phyloP scores from a whole-genome alignment of 2,797 vertebrate species.

The Malacoraja senta region DNA sequence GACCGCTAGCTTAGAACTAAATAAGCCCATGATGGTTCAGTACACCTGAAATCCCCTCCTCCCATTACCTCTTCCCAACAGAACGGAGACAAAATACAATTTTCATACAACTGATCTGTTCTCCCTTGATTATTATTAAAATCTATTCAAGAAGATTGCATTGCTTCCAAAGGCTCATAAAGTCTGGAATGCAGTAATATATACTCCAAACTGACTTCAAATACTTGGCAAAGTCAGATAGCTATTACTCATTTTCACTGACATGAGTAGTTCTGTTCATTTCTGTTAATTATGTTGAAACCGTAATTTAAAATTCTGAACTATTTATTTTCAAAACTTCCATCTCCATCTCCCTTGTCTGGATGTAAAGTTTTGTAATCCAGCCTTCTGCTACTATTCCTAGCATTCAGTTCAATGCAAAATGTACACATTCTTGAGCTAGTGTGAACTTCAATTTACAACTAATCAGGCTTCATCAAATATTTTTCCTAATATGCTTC shows the following conservation, averaged over 20 bases:
- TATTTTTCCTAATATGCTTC: background rate
- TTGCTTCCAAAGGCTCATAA: background rate
- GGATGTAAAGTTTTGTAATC: background rate
- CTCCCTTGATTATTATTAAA: background rate
- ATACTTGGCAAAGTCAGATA: background rate
- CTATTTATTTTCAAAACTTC: background rate
- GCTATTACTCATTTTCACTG: background rate
- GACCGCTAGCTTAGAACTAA: background rate
- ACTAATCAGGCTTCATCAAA: background rate
- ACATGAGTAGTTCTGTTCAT: background rate
- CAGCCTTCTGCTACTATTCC: background rate
- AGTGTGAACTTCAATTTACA: background rate
- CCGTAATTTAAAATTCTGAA: background rate
- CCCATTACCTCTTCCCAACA: background rate
- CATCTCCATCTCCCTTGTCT: background rate
- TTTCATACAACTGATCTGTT: background rate
- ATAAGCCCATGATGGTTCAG: background rate
- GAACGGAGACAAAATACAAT: background rate
- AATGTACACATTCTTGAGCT: background rate
- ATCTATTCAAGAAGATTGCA: background rate
- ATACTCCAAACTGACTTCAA: background rate
- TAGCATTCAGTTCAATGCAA: no score
- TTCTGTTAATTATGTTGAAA: background rate
- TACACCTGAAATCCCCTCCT: background rate
- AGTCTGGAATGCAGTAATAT: background rate